Percentiles rank a stretch among this genome's conserved stretches.
phyloP scores from a whole-genome alignment of 2,797 vertebrate genomes.

The Thalassophryne amazonica region DNA sequence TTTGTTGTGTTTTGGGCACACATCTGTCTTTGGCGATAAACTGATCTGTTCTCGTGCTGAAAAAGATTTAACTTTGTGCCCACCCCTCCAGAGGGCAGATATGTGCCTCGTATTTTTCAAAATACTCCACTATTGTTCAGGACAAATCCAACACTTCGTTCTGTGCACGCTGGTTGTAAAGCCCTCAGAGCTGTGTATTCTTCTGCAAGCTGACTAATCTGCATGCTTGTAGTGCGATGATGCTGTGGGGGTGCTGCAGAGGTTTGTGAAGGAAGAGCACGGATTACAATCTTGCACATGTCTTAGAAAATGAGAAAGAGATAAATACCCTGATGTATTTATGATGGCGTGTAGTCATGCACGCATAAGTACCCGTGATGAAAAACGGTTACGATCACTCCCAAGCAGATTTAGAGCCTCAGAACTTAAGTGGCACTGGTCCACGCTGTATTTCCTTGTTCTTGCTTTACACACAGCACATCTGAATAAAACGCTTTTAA shows the following conservation, averaged over 20 bases:
- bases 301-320: neutral
- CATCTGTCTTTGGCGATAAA: conserved; percentile 36
- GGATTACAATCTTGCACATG: conserved; percentile 31
- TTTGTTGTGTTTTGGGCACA: conserved; percentile 52
- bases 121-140: conserved; percentile 31
- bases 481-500: conserved; percentile 57
- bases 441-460: conserved; percentile 32
- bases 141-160: conserved; percentile 40
- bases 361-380: neutral
- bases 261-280: conserved; percentile 18
- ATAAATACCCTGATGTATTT: too few species aligned
- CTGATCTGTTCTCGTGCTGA: conserved; percentile 4
- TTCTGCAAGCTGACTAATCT: conserved; percentile 46
- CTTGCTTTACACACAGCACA: conserved; percentile 36
- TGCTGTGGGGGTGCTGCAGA: neutral
- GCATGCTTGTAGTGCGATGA: conserved; percentile 23
- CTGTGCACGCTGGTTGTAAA: conserved; percentile 21
- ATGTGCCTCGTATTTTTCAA: conserved; percentile 30
- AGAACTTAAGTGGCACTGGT: conserved; percentile 32
- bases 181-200: conserved; percentile 30
- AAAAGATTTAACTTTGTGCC: conserved; percentile 30
- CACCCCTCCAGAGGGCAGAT: conserved; percentile 22
- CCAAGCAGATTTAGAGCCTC: conserved; percentile 38
- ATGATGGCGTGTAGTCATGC: neutral
- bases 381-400: conserved; percentile 25